Conservation (phyloP, 2,888 invertebrate species). For the Drosophila hamatofila region DNA sequence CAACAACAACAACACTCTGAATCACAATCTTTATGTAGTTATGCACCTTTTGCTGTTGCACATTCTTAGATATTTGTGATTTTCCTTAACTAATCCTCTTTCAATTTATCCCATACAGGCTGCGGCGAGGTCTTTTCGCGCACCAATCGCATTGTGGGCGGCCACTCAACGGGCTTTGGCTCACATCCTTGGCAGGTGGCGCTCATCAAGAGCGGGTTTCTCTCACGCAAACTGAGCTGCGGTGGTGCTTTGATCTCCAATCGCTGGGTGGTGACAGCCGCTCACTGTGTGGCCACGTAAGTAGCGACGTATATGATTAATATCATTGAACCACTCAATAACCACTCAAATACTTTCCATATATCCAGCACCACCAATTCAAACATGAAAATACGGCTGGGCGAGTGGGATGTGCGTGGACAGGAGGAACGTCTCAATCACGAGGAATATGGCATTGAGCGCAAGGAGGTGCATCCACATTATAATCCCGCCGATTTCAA, state of each 20-base stretch:
- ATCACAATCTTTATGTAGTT: constrained; percentile 15
- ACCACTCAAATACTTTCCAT: background rate
- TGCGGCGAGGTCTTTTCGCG: constrained; percentile 95
- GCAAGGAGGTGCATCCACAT: constrained; percentile 95
- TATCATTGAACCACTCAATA: background rate
- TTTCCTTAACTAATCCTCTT: background rate
- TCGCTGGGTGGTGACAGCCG: constrained; percentile 96
- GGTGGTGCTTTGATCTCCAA: constrained; percentile 96
- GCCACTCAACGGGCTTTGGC: constrained; percentile 95
- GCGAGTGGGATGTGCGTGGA: constrained; percentile 96
- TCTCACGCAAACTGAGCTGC: constrained; percentile 95
- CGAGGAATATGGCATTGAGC: constrained; percentile 94
- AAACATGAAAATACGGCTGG: constrained; percentile 94
- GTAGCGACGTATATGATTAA: constrained; percentile 80
- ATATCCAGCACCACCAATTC: constrained; percentile 92
- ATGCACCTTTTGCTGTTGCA: constrained; percentile 2
- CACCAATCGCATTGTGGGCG: constrained; percentile 96
- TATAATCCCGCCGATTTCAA: constrained; percentile 96
- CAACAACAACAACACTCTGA: constrained; percentile 24
- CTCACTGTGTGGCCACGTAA: constrained; percentile 96
- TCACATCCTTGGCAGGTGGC: constrained; percentile 98
- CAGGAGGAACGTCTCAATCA: constrained; percentile 93
- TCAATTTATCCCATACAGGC: constrained; percentile 87
- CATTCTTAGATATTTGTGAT: too few species aligned
- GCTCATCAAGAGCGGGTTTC: constrained; percentile 95